Evolutionary conservation across 2,797 vertebrate genomes (phyloP), one percentile per base, ranked within the genome.

Genomic region (Schizopygopsis malacanthus): DNA sequence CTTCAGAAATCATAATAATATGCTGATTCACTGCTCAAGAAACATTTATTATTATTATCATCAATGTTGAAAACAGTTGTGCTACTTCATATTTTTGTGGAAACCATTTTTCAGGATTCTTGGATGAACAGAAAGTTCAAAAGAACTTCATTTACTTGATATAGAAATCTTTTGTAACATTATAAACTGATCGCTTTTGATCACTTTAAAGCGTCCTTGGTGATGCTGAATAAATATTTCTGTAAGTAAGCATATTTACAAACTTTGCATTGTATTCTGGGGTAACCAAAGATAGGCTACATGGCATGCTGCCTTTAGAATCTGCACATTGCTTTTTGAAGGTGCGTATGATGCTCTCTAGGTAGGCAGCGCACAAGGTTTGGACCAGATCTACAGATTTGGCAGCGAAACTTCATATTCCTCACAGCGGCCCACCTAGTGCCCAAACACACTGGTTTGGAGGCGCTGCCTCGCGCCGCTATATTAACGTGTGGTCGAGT

Each of bases 301-400:
- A 59, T 41, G 33, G 33, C 6, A 45, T 28, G 39, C n/a, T n/a
- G 45, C 37, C 16, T 65, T 28, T 33, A 81, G 12, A 69, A 54
- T 69, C 1, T 25, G 37, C 22, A 37, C 13, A 37, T n/a, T 45
- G 10, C 54, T 16, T 47, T 76, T 45, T 63, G 2, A 61, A 6
- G 6, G 15, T 13, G 20, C 15, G 4, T 50, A 18, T 28, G 78
- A 65, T 39, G 71, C 45, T 76, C 18, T 83, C 56, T 63, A 16
- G 52, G 6, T 75, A 8, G 43, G 71, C 28, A 76, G 59, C 43
- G 4, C 59, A 33, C 54, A 33, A 75, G 52, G 11, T n/a, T 83
- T 83, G 12, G 70, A 63, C n/a, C 70, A 76, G 71, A n/a, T n/a
- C n/a, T n/a, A n/a, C n/a, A n/a, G n/a, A 63, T 65, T 75, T 83